These are phyloP conservation scores for Ylistrum balloti DNA, from an alignment of 1,140 invertebrate genomes.

Conservation along the genomic window DNA sequence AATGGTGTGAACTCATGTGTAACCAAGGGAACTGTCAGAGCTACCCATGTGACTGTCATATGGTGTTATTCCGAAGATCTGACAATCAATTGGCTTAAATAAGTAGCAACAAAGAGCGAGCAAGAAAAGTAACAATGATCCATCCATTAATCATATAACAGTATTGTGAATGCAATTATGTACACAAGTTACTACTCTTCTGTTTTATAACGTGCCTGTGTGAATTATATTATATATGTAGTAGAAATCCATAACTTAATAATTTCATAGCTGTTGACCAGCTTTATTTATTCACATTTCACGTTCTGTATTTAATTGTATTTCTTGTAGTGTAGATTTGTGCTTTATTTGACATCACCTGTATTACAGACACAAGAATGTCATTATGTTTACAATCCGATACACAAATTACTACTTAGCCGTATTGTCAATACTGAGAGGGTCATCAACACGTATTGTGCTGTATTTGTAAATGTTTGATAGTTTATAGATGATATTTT, in stretches of 20 bases:
- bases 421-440: neutral
- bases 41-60: neutral
- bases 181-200: neutral
- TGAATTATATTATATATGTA: neutral
- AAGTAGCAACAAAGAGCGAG: neutral
- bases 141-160: neutral
- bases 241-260: conserved; percentile 27
- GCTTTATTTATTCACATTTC: conserved; percentile 20
- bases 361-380: neutral
- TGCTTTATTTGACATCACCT: neutral
- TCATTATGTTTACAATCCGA: neutral
- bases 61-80: neutral
- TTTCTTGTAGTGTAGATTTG: neutral
- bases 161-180: neutral
- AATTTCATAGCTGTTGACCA: neutral
- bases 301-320: neutral
- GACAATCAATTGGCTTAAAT: neutral
- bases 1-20: conserved; percentile 17
- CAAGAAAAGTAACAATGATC: neutral
- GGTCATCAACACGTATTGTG: neutral
- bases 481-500: neutral
- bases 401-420: conserved; percentile 18
- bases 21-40: neutral
- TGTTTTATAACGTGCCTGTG: neutral
- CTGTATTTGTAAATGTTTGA: neutral